Evolutionary conservation across 1,140 invertebrate genomes (phyloP).

Genomic region (Drosophila seguyi): DNA sequence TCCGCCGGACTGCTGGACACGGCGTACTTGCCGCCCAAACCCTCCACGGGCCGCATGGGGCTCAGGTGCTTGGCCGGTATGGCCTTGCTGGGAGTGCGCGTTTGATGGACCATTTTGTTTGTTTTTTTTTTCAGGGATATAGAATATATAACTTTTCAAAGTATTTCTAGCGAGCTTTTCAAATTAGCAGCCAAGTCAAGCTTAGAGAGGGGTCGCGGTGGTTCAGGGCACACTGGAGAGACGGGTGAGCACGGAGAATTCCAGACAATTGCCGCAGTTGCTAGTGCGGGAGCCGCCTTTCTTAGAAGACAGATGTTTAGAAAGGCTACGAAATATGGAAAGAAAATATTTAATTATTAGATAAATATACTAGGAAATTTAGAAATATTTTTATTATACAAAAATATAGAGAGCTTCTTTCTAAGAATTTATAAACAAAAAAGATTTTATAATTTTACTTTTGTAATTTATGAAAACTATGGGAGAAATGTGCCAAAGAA

Average conservation of each 20-base stretch:
- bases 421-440: not conserved
- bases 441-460: no score
- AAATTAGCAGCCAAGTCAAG: constrained; percentile 11
- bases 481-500: no score
- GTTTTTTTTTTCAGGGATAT: not conserved
- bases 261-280: constrained; percentile 80
- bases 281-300: constrained; percentile 81
- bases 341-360: not conserved
- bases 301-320: constrained; percentile 82
- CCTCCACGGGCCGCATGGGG: constrained; percentile 69
- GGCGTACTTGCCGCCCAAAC: constrained; percentile 60
- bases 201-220: not conserved
- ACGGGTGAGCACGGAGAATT: constrained; percentile 78
- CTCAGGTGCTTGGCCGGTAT: constrained; percentile 77
- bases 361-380: no score
- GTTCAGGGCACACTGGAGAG: constrained; percentile 81
- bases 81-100: constrained; percentile 72
- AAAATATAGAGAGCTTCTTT: no score
- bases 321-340: constrained; percentile 56
- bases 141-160: not conserved
- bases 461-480: not conserved
- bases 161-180: constrained; percentile 20
- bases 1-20: constrained; percentile 66
- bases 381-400: not conserved
- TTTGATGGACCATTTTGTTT: constrained; percentile 77